Conservation (phyloP, 64 coral and sea anemone species). For the Astreopora myriophthalma region DNA sequence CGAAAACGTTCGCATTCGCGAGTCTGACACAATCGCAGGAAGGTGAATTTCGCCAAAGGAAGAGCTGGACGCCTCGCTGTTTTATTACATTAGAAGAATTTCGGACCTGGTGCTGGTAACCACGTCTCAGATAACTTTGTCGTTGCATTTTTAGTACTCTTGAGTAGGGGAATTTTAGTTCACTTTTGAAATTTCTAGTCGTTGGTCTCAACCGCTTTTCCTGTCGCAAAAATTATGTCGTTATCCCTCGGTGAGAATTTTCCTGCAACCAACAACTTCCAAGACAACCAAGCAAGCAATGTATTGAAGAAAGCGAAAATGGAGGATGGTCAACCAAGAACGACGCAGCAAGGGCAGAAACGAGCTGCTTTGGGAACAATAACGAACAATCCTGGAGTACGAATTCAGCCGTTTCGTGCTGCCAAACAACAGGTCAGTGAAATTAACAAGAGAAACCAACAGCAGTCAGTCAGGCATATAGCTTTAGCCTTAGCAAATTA, state of each 20-base stretch:
- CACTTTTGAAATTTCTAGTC: conserved; percentile 23
- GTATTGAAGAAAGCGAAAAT: conserved; percentile 87
- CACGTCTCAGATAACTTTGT: neutral
- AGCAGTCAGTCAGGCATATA: neutral
- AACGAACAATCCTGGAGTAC: conserved; percentile 86
- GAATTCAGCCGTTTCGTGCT: conserved; percentile 91
- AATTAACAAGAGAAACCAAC: neutral
- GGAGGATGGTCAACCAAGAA: conserved; percentile 80
- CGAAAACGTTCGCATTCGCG: conserved; percentile 87
- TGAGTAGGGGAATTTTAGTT: neutral
- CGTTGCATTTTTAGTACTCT: neutral
- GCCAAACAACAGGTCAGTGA: conserved; percentile 69
- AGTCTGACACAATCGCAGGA: neutral
- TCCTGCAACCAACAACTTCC: conserved; percentile 75
- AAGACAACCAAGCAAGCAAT: conserved; percentile 72
- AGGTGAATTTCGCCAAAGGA: neutral
- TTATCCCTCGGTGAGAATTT: conserved; percentile 84
- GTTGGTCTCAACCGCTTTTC: conserved; percentile 29
- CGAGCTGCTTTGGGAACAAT: conserved; percentile 89
- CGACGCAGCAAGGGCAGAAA: conserved; percentile 72
- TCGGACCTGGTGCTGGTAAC: neutral
- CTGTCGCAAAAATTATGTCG: conserved; percentile 78
- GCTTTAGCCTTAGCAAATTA: neutral
- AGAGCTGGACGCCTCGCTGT: neutral
- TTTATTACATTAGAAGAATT: conserved; percentile 18